Evolutionary conservation across 2,797 vertebrate species (phyloP).

Genomic region (Chaetodon trifasciatus): DNA sequence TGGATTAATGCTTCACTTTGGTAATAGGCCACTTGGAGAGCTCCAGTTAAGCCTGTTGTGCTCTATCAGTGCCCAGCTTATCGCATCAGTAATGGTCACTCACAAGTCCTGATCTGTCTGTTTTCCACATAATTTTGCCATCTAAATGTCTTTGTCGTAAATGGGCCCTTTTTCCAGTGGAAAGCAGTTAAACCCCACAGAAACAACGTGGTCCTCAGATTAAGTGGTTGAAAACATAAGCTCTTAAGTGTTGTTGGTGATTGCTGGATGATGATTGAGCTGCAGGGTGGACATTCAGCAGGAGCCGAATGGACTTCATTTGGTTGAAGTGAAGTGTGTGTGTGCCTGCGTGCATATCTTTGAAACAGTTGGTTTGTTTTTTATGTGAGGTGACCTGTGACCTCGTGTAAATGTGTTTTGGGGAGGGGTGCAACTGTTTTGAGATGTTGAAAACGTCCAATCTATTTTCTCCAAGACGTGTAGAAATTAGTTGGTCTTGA

Average conservation of each 20-base stretch:
- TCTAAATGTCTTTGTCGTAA: constrained; percentile 57
- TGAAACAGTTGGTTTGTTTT: constrained; percentile 56
- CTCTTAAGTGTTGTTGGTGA: constrained; percentile 60
- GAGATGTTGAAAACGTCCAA: not conserved
- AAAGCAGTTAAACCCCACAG: constrained; percentile 63
- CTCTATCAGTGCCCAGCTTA: constrained; percentile 67
- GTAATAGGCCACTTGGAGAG: constrained; percentile 64
- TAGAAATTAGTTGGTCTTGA: not conserved
- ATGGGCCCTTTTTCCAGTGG: constrained; percentile 44
- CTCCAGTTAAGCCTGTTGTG: constrained; percentile 65
- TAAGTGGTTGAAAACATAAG: constrained; percentile 61
- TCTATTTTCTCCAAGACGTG: not conserved
- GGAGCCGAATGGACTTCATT: constrained; percentile 38
- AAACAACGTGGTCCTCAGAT: constrained; percentile 54
- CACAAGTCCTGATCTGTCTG: constrained; percentile 29
- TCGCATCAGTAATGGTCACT: constrained; percentile 73
- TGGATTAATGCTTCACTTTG: constrained; percentile 70
- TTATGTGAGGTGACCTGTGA: constrained; percentile 31
- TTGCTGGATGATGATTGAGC: constrained; percentile 57
- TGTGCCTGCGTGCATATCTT: constrained; percentile 59
- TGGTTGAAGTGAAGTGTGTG: constrained; percentile 4
- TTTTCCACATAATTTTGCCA: constrained; percentile 73
- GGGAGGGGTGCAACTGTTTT: not conserved
- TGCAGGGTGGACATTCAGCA: constrained; percentile 53
- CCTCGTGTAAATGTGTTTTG: not conserved